phyloP scores from a whole-genome alignment of 2,888 invertebrate genomes.

The Hydraecia micacea region DNA sequence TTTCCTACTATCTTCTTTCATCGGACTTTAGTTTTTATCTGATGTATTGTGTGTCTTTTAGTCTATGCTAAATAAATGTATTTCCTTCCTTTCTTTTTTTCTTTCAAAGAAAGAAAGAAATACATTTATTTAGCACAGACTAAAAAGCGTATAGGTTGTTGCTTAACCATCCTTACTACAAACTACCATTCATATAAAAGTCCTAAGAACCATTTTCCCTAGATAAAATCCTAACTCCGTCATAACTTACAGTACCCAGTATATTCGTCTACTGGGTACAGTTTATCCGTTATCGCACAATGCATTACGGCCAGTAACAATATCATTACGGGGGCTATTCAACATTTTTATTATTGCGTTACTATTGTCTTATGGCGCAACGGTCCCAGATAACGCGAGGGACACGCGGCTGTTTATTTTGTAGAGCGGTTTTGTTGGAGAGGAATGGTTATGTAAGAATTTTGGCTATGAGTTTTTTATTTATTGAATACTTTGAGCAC shows the following conservation, averaged over 20 bases:
- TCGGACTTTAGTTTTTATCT: no score
- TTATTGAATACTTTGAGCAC: no score
- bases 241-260: conserved; percentile 61
- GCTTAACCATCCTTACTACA: background rate
- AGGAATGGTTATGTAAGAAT: background rate
- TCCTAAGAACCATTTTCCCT: conserved; percentile 14
- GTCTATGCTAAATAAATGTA: no score
- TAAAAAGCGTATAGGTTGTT: no score
- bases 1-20: no score
- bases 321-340: conserved; percentile 90
- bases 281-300: conserved; percentile 90
- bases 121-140: no score
- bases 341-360: conserved; percentile 91
- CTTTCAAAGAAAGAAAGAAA: no score
- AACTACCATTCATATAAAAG: conserved; percentile 1
- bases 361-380: conserved; percentile 90
- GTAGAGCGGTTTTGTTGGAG: conserved; percentile 9
- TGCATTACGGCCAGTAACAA: conserved; percentile 87
- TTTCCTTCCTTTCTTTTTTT: no score
- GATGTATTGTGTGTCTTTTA: no score
- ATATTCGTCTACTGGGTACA: conserved; percentile 87
- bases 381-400: conserved; percentile 82
- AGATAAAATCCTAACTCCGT: conserved; percentile 51
- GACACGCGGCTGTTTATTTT: conserved; percentile 69
- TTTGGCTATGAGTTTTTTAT: background rate